Evolutionary conservation across 2,888 invertebrate genomes (phyloP).

Genomic region (Cantharis nigra): DNA sequence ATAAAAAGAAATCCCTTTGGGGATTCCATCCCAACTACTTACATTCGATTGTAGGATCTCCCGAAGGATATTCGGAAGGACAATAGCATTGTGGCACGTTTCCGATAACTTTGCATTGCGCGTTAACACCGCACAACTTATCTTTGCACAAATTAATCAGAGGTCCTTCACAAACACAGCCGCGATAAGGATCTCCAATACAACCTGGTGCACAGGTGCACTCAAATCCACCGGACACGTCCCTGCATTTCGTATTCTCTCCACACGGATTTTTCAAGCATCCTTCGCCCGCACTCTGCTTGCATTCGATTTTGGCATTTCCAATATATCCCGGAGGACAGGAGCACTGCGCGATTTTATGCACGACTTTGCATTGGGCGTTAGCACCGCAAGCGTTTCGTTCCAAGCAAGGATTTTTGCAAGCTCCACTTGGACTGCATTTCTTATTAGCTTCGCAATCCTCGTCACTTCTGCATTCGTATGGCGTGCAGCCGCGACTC

Average conservation of each 20-base stretch:
- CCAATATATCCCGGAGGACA: constrained; percentile 77
- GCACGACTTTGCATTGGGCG: constrained; percentile 81
- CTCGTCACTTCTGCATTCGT: constrained; percentile 75
- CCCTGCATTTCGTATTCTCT: constrained; percentile 79
- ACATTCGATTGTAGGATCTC: constrained; percentile 87
- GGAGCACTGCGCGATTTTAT: constrained; percentile 75
- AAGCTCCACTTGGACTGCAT: constrained; percentile 71
- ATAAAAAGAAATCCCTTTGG: background rate
- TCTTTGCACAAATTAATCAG: constrained; percentile 75
- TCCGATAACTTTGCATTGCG: constrained; percentile 74
- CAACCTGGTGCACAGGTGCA: constrained; percentile 82
- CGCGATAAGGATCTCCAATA: constrained; percentile 78
- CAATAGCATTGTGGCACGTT: constrained; percentile 81
- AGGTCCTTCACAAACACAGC: constrained; percentile 75
- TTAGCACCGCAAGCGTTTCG: constrained; percentile 79
- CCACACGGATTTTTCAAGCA: constrained; percentile 86
- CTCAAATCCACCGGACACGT: constrained; percentile 74
- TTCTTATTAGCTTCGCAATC: constrained; percentile 80
- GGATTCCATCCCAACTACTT: constrained; percentile 55
- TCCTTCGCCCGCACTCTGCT: constrained; percentile 69
- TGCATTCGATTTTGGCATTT: constrained; percentile 71
- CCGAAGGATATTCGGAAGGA: constrained; percentile 78
- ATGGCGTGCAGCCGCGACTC: constrained; percentile 71
- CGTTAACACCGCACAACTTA: constrained; percentile 80
- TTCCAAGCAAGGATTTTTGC: constrained; percentile 82